Conservation (phyloP, 2,797 vertebrate species). For the Siniperca undulata region DNA sequence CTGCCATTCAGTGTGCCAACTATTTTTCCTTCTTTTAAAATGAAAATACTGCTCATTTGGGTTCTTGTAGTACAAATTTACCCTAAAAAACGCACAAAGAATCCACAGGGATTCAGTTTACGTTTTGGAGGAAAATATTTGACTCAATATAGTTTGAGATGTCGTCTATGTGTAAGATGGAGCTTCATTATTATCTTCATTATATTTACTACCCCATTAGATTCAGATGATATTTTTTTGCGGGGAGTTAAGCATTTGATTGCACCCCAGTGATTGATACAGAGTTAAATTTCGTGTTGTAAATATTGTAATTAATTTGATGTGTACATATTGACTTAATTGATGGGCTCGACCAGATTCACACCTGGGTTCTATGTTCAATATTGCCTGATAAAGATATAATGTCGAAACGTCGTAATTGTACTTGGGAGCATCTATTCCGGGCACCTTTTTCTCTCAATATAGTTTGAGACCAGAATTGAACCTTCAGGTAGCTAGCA, state of each 20-base stretch:
- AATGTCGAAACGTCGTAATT: not conserved
- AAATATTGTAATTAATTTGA: not conserved
- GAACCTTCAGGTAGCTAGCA: too few species aligned
- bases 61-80: not conserved
- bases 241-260: not conserved
- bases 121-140: too few species aligned
- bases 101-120: not conserved
- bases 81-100: not conserved
- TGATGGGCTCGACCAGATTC: not conserved
- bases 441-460: not conserved
- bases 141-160: not conserved
- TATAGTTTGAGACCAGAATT: not conserved
- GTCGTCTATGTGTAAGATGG: not conserved
- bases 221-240: too few species aligned
- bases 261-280: not conserved
- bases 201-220: too few species aligned
- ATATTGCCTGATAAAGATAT: not conserved
- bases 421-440: too few species aligned
- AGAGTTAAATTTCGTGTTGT: not conserved
- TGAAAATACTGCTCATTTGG: not conserved
- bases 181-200: too few species aligned
- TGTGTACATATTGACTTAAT: not conserved
- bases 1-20: not conserved
- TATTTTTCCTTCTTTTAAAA: not conserved
- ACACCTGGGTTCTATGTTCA: not conserved